These are phyloP conservation scores for Drosophila navojoa DNA, from an alignment of 1,140 invertebrate genomes.

Conservation along the genomic window DNA sequence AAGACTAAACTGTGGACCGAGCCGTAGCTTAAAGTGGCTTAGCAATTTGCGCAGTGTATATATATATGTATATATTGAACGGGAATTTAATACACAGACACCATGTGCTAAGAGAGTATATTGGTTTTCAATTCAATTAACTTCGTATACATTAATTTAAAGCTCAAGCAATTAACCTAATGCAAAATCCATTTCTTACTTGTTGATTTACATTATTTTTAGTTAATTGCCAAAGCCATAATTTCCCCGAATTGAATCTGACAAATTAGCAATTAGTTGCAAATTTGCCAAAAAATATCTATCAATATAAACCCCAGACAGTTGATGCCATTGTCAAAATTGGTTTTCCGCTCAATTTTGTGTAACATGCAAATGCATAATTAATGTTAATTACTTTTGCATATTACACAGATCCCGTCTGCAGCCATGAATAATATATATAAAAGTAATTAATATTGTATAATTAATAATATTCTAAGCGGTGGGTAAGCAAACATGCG, in stretches of 20 bases:
- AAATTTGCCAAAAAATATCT: constrained; percentile 19
- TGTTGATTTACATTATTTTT: background rate
- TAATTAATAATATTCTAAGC: background rate
- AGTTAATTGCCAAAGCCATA: background rate
- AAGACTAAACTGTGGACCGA: constrained; percentile 15
- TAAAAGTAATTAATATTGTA: constrained; percentile 8
- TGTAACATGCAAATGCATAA: background rate
- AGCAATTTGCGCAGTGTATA: constrained; percentile 36
- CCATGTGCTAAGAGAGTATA: background rate
- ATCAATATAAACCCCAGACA: constrained; percentile 2
- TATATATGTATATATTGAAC: constrained; percentile 24
- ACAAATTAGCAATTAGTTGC: background rate
- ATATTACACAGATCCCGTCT: background rate
- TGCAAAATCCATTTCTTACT: background rate
- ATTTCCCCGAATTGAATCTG: background rate
- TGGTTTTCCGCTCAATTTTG: constrained; percentile 1
- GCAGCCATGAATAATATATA: constrained; percentile 4
- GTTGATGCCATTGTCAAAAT: background rate
- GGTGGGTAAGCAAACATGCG: background rate
- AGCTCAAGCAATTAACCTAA: background rate
- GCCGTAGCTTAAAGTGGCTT: constrained; percentile 23
- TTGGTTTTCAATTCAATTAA: background rate
- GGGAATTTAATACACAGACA: constrained; percentile 6
- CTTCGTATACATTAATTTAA: background rate
- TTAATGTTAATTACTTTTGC: constrained; percentile 19